Conservation (phyloP, 2,113 vertebrate genomes). For the Odontophorus gujanensis region DNA sequence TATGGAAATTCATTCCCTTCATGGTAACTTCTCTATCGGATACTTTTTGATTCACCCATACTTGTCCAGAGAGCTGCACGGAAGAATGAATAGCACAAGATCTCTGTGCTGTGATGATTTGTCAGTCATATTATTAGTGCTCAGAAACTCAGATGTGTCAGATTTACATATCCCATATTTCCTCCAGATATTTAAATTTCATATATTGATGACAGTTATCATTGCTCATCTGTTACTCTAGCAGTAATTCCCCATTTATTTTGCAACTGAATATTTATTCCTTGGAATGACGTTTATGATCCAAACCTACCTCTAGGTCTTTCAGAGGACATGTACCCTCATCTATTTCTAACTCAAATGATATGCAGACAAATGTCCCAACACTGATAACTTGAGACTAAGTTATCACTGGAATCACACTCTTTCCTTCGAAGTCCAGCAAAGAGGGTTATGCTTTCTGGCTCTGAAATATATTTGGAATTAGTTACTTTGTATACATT, state of each 20-base stretch:
- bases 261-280: not conserved
- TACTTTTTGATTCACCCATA: not conserved
- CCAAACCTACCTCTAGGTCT: not conserved
- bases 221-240: not conserved
- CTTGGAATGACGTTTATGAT: not conserved
- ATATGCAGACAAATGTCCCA: not conserved
- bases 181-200: not conserved
- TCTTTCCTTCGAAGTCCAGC: not conserved
- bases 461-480: not conserved
- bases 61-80: not conserved
- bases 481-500: not conserved
- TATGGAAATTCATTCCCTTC: not conserved
- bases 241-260: not conserved
- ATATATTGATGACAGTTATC: too few relatives aligned
- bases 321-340: not conserved
- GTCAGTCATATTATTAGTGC: not conserved
- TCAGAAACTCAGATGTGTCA: not conserved
- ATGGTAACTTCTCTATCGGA: not conserved
- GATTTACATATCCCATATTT: not conserved
- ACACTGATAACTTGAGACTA: not conserved
- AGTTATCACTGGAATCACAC: not conserved
- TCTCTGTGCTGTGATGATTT: not conserved
- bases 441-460: not conserved
- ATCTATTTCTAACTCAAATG: not conserved
- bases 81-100: not conserved